Evolutionary conservation across 2,113 vertebrate species (phyloP).

Genomic region (Capricornis sumatraensis): DNA sequence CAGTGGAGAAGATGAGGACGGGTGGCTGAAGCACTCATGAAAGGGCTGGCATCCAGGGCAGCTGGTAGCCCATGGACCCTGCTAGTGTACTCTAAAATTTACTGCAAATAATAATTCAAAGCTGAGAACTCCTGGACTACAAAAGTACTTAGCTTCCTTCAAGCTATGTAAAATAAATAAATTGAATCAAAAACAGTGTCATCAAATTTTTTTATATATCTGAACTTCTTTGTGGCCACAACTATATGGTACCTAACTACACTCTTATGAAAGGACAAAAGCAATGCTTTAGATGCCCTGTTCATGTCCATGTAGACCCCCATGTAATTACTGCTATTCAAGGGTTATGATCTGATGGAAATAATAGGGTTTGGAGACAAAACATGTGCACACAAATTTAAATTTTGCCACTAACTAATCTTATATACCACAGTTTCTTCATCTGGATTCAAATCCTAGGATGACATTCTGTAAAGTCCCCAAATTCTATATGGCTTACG

Average conservation of each 20-base stretch:
- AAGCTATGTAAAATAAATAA: neutral
- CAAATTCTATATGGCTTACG: neutral
- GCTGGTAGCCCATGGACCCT: neutral
- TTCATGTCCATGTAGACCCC: neutral
- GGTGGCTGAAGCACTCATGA: neutral
- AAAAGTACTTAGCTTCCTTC: neutral
- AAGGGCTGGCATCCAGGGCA: neutral
- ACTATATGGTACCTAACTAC: neutral
- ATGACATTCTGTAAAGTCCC: neutral
- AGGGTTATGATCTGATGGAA: neutral
- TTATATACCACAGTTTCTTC: neutral
- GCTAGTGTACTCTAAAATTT: neutral
- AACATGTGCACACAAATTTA: neutral
- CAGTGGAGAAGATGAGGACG: neutral
- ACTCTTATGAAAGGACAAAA: neutral
- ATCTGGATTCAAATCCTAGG: neutral
- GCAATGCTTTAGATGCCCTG: neutral
- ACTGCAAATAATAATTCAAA: neutral
- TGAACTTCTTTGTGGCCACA: neutral
- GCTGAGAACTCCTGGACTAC: neutral
- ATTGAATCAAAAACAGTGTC: neutral
- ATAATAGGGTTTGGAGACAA: neutral
- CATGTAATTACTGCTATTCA: neutral
- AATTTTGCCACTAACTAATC: neutral
- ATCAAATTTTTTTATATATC: neutral